Evolutionary conservation across 2,113 vertebrate species (phyloP).

Genomic region (Myotis lucifugus): DNA sequence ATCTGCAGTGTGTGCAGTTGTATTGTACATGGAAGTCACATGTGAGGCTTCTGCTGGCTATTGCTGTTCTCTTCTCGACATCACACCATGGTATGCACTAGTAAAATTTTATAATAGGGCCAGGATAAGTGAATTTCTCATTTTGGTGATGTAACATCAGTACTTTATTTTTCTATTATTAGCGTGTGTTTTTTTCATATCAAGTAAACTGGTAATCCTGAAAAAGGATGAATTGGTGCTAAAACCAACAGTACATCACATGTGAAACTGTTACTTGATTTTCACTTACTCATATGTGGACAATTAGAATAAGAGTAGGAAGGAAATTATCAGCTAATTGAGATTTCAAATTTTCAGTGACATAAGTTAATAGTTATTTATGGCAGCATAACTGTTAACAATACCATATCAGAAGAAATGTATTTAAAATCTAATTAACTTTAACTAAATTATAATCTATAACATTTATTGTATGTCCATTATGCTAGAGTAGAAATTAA

Average conservation of each 20-base stretch:
- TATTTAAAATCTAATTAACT: slow-evolving; percentile 9
- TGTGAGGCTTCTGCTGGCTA: neutral
- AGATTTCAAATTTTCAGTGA: slow-evolving; percentile 25
- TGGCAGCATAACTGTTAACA: neutral
- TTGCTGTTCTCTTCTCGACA: neutral
- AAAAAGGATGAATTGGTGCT: slow-evolving; percentile 66
- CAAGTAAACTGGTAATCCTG: slow-evolving; percentile 66
- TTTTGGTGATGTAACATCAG: slow-evolving; percentile 67
- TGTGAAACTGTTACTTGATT: neutral
- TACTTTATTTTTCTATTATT: slow-evolving; percentile 73
- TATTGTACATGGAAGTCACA: neutral
- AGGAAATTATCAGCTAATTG: neutral
- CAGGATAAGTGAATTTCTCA: slow-evolving; percentile 68
- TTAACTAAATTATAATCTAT: neutral
- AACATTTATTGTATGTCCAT: neutral
- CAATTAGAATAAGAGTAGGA: neutral
- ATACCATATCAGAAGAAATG: neutral
- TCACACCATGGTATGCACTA: neutral
- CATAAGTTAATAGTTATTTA: neutral
- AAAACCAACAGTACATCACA: slow-evolving; percentile 52
- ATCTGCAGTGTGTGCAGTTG: neutral
- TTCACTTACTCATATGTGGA: neutral
- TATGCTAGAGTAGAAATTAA: neutral
- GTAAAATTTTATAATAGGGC: slow-evolving; percentile 72
- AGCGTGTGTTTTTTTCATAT: slow-evolving; percentile 66